These are phyloP conservation scores for Drosophila suboccidentalis DNA, from an alignment of 2,888 invertebrate species.

Conservation along the genomic window DNA sequence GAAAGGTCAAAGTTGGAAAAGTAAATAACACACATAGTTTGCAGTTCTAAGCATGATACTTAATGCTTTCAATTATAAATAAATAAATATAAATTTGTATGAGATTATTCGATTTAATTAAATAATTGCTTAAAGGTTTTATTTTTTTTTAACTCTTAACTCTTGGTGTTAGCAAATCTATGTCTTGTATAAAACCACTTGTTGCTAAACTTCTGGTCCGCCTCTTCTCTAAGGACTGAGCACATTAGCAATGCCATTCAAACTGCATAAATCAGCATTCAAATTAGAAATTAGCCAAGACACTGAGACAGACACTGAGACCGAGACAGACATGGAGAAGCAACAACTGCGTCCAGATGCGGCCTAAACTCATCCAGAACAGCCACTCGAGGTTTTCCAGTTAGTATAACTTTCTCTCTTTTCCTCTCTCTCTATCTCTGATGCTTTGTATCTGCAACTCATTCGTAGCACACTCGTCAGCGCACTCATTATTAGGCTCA, in stretches of 20 bases:
- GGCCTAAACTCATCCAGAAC: conserved; percentile 53
- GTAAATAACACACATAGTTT: conserved; percentile 4
- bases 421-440: not conserved
- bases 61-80: not conserved
- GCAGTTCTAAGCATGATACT: conserved; percentile 10
- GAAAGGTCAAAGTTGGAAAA: conserved; percentile 32
- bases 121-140: not conserved
- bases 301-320: conserved; percentile 23
- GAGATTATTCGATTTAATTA: not conserved
- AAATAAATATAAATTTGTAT: not conserved
- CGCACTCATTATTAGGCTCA: conserved; percentile 82
- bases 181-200: conserved; percentile 34
- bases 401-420: not conserved
- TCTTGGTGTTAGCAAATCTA: not conserved
- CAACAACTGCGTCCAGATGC: conserved; percentile 54
- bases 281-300: conserved; percentile 77
- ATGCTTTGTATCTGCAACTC: conserved; percentile 49
- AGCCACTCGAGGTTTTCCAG: conserved; percentile 53
- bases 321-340: conserved; percentile 25
- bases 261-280: conserved; percentile 81
- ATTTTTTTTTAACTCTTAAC: not conserved
- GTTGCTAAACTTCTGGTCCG: conserved; percentile 36
- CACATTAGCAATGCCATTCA: conserved; percentile 68
- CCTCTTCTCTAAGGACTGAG: conserved; percentile 14
- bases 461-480: conserved; percentile 72